Percentiles rank a stretch among this genome's conserved stretches.
Conservation (phyloP, 23 tunicate species). For the Styela plicata region DNA sequence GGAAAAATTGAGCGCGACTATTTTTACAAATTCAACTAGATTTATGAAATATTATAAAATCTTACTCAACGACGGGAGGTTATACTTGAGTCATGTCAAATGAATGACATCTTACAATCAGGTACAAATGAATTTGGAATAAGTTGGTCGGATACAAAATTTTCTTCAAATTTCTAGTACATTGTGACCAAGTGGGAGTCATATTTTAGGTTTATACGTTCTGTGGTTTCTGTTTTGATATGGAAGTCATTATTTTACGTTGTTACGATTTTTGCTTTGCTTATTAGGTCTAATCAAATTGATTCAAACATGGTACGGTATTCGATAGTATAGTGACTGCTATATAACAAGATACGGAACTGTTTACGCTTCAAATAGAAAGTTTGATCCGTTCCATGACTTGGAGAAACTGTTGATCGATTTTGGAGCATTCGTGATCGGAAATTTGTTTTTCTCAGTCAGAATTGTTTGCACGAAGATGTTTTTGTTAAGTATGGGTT, state of each 20-base stretch:
- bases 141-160: background rate
- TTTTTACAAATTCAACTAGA: too few species aligned
- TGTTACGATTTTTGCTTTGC: background rate
- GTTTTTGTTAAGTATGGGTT: too few species aligned
- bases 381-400: conserved; percentile 17
- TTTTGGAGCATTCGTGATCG: background rate
- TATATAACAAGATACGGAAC: too few species aligned
- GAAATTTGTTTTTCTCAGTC: background rate
- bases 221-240: background rate
- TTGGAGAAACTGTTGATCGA: conserved; percentile 1
- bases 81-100: background rate
- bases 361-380: too few species aligned
- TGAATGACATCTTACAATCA: background rate
- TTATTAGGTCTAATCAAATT: background rate
- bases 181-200: background rate
- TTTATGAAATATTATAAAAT: too few species aligned
- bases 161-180: background rate
- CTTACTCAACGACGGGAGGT: background rate
- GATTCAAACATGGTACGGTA: too few species aligned
- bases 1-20: too few species aligned
- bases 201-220: background rate
- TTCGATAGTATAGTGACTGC: too few species aligned
- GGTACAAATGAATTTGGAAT: background rate
- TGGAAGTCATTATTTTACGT: background rate
- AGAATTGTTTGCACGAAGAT: too few species aligned